Evolutionary conservation across 30 jellyfish, hydroid and myxozoan genomes (phyloP).

Genomic region (Aurelia aurita): DNA sequence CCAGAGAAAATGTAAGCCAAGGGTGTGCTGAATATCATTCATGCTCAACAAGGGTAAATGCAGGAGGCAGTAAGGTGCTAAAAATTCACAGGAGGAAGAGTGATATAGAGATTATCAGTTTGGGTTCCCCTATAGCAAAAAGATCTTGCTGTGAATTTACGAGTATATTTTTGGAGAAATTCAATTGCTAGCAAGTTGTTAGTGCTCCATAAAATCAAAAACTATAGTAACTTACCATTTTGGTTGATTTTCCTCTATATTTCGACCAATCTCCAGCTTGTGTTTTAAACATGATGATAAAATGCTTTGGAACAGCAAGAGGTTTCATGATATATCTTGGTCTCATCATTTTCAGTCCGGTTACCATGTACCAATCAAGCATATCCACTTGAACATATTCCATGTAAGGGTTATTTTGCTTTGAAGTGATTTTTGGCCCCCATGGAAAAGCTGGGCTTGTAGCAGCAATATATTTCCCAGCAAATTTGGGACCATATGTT

Average conservation of each 20-base stretch:
- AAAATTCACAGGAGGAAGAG: no score
- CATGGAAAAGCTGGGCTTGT: conserved; percentile 27
- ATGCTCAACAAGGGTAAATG: no score
- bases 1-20: no score
- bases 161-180: no score
- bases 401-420: not conserved
- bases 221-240: not conserved
- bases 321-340: conserved; percentile 8
- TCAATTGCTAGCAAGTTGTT: no score
- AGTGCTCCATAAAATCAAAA: no score
- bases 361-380: conserved; percentile 23
- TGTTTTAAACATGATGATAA: not conserved
- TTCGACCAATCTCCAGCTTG: conserved; percentile 11
- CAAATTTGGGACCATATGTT: not conserved
- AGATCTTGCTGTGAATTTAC: no score
- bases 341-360: conserved; percentile 15
- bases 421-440: conserved; percentile 20
- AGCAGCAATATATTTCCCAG: conserved; percentile 31
- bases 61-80: no score
- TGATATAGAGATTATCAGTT: no score
- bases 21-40: no score
- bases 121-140: no score
- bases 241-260: conserved; percentile 5
- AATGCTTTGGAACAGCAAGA: conserved; percentile 39
- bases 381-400: conserved; percentile 42